Evolutionary conservation across 2,888 invertebrate species (phyloP), one percentile per base, ranked within the genome.

Genomic region (Spisula subtruncata): DNA sequence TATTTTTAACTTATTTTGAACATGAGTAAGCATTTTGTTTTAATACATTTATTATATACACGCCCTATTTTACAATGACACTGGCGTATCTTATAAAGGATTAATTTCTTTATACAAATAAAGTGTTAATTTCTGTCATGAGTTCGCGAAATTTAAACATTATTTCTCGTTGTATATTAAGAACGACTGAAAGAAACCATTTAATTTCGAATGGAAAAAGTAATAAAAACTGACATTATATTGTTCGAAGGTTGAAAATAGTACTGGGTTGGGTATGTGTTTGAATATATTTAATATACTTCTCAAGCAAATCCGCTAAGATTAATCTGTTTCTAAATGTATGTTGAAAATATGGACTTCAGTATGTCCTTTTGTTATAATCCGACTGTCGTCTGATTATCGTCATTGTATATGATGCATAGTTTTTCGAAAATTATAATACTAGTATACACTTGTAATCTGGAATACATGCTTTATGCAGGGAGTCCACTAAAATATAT

Each of bases 71-170:
- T n/a, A 66, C 10, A 66, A 4, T 66, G 60, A 66, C n/a, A 66
- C 25, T 4, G 60, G 8, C n/a, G n/a, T 51, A 66, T 66, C 60
- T 25, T 66, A 66, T 10, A 66, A 25, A n/a, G n/a, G 60, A 66
- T 66, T 66, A 25, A 25, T 66, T 66, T 10, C 25, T 66, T 66
- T 66, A 25, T 66, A 12, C 60, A 66, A 66, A 66, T 66, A 66
- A 66, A 25, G 60, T 66, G 60, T 66, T 66, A 66, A 66, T 66
- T 66, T 66, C n/a, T 25, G 60, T 66, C 60, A 66, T 66, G 60
- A 66, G 20, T 66, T 66, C 25, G 25, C 60, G 60, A 66, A 66
- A 66, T 66, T 66, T n/a, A 66, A 66, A 66, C 25, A 66, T 66
- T 25, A 66, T 66, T 66, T 66, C 60, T 10, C n/a, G 25, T n/a